phyloP scores from a whole-genome alignment of 1,140 invertebrate genomes.

The Caenorhabditis brenneri region DNA sequence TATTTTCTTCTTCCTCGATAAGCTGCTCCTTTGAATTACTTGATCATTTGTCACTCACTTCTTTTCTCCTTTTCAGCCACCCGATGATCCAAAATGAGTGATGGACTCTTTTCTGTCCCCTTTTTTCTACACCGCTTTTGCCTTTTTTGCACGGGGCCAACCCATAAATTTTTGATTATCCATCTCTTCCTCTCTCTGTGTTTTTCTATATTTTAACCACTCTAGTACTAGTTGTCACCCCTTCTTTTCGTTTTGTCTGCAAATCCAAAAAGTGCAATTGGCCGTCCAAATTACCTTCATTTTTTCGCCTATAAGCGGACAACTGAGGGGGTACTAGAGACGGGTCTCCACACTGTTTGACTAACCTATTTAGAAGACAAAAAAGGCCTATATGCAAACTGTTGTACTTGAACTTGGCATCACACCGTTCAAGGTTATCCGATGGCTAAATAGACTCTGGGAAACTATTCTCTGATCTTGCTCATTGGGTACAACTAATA shows the following conservation, averaged over 20 bases:
- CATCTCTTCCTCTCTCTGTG: not conserved
- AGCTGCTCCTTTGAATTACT: constrained; percentile 7
- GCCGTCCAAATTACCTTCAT: constrained; percentile 36
- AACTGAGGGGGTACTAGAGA: not conserved
- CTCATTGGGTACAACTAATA: not conserved
- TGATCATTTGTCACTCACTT: constrained; percentile 35
- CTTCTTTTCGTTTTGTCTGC: not conserved
- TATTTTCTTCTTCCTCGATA: not conserved
- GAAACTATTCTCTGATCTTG: not conserved
- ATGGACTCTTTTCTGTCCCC: not conserved
- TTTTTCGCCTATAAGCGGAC: not conserved
- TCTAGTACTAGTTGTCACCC: not conserved
- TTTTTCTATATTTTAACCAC: not conserved
- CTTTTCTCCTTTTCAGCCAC: not conserved
- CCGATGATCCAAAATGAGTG: constrained; percentile 25
- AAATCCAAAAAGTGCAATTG: constrained; percentile 36
- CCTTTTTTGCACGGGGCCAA: not conserved
- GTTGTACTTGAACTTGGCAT: not conserved
- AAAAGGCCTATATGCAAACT: constrained; percentile 18
- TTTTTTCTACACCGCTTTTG: no score
- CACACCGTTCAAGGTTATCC: constrained; percentile 2
- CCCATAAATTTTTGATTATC: constrained; percentile 43
- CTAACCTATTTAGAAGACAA: constrained; percentile 38
- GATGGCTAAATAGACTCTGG: not conserved
- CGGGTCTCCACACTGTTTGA: not conserved